These are phyloP conservation scores for Drosophila auraria DNA, from an alignment of 1,140 invertebrate species.

Conservation along the genomic window DNA sequence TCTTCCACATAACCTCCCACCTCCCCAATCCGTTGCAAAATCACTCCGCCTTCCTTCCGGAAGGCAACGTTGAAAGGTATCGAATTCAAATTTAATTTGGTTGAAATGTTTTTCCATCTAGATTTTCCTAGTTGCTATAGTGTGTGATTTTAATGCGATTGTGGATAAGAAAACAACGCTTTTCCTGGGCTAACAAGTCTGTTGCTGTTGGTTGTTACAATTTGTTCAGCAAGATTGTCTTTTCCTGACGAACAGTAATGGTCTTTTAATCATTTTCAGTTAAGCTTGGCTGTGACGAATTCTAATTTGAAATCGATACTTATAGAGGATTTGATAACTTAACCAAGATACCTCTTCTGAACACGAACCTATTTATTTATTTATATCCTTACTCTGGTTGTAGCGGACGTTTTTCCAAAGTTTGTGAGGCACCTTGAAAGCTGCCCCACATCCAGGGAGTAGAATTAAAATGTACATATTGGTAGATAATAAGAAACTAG, in stretches of 20 bases:
- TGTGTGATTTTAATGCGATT: neutral
- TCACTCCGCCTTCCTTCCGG: neutral
- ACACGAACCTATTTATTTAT: no score
- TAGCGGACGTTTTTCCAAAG: no score
- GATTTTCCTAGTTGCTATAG: neutral
- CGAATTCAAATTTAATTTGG: neutral
- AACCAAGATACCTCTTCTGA: neutral
- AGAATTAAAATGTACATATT: no score
- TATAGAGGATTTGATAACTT: neutral
- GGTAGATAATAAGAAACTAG: no score
- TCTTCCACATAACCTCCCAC: neutral
- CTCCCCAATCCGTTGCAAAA: neutral
- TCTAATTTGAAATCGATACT: slow-evolving; percentile 1
- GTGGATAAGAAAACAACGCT: neutral
- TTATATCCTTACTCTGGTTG: no score
- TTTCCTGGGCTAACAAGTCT: neutral
- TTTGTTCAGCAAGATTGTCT: neutral
- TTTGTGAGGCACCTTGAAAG: no score
- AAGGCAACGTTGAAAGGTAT: neutral
- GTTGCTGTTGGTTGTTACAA: neutral
- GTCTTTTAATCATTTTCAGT: neutral
- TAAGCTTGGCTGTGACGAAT: neutral
- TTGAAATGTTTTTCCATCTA: neutral
- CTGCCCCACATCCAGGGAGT: no score
- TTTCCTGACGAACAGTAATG: neutral